Conservation (phyloP, 2,797 vertebrate species). For the Phrynocephalus guinanensis region DNA sequence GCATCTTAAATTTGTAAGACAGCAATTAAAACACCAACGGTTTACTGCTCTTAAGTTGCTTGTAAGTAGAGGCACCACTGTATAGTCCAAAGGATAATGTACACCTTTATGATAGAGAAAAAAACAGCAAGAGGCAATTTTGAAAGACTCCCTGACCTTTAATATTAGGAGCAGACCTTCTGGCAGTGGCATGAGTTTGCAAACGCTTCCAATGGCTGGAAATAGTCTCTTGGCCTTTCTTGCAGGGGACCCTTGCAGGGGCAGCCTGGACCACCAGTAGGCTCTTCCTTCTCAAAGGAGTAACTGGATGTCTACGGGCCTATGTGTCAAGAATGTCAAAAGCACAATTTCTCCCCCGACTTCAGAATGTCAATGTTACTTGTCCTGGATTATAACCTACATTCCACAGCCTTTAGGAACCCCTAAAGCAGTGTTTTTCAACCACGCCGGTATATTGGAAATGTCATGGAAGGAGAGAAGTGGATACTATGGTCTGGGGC, state of each 20-base stretch:
- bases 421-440: no score
- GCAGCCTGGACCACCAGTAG: not conserved
- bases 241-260: no score
- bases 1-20: no score
- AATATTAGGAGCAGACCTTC: not conserved
- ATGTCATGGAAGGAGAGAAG: not conserved
- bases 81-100: no score
- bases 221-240: not conserved
- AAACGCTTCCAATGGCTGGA: not conserved
- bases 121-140: not conserved
- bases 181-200: not conserved
- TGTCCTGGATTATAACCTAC: not conserved
- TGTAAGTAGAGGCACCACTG: no score
- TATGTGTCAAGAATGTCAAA: not conserved
- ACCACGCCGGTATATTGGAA: not conserved
- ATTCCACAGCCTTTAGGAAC: not conserved
- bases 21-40: no score
- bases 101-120: not conserved
- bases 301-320: not conserved
- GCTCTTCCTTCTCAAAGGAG: not conserved
- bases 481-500: not conserved
- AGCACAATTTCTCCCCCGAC: no score
- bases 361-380: not conserved
- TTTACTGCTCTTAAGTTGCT: no score
- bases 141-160: not conserved